Evolutionary conservation across 2,113 vertebrate genomes (phyloP), one percentile per base, ranked within the genome.

Genomic region (Trogon surrucura): DNA sequence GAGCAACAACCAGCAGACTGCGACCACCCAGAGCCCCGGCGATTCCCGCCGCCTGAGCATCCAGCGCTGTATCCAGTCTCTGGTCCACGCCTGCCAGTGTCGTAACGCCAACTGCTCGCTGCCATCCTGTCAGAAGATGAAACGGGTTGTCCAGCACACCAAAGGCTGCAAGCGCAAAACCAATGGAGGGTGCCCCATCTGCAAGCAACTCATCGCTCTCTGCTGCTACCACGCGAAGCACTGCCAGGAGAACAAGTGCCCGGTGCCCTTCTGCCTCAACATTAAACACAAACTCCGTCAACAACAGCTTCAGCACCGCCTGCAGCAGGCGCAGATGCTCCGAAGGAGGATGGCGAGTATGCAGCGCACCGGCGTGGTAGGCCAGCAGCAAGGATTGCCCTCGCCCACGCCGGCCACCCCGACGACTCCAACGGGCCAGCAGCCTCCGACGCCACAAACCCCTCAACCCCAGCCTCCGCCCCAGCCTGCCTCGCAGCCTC

Each of bases 181-280:
- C 34, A 99, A 99, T 0, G 99, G 99, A 4, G 99, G 99, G 19
- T 99, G 99, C 94, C 99, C 99, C 74, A 99, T 99, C 92, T 99
- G 99, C 98, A 99, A 99, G 97, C 99, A 99, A 92, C 99, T 99
- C 89, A 99, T 99, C 4, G 99, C 99, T 25, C 98, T 99, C 61
- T 99, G 99, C 97, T 99, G 99, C 98, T 99, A 99, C 96, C 99
- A 99, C 0, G 99, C 99, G 80, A 99, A 99, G 97, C 99, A 99
- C 98, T 99, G 99, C 98, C 99, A 99, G 98, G 99, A 99, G 98
- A 99, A 99, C 98, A 99, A 99, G 97, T 99, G 99, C 93, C 99
- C 99, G 0, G 99, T 99, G 97, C 99, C 99, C 10, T 99, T 99
- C 98, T 99, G 99, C 94, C 98, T 99, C 91, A 99, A 99, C 96